A percentile compares a stretch with the other conserved stretches of the same genome.
Conservation (phyloP, 1,140 invertebrate species). For the Campoletis sonorensis region DNA sequence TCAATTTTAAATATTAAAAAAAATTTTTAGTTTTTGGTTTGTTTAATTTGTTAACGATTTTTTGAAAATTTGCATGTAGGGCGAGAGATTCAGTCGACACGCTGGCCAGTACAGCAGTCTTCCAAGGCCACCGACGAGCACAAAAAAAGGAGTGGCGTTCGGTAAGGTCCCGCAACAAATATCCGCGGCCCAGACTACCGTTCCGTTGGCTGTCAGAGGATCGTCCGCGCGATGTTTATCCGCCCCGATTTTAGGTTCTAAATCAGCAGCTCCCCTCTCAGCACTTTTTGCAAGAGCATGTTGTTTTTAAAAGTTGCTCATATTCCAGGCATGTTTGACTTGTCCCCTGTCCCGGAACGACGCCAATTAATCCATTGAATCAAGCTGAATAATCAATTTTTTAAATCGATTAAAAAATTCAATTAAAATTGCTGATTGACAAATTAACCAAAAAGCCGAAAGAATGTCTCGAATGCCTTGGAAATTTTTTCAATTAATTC, state of each 20-base stretch:
- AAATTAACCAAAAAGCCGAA: no score
- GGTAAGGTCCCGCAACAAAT: slow-evolving; percentile 80
- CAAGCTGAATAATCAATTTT: neutral
- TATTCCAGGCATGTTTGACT: neutral
- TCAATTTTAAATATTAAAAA: no score
- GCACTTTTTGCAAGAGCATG: slow-evolving; percentile 27
- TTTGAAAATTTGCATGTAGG: slow-evolving; percentile 52
- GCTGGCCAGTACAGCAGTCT: slow-evolving; percentile 85
- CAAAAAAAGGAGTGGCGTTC: slow-evolving; percentile 81
- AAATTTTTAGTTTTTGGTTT: no score
- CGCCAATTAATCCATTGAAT: slow-evolving; percentile 1
- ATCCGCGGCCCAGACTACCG: slow-evolving; percentile 64
- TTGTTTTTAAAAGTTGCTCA: neutral
- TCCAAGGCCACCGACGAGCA: slow-evolving; percentile 81
- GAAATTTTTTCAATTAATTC: neutral
- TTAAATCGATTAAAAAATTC: no score
- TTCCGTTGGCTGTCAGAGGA: slow-evolving; percentile 70
- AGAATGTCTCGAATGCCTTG: neutral
- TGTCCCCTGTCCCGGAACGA: no score
- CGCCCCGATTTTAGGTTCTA: slow-evolving; percentile 92
- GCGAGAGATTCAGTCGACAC: slow-evolving; percentile 72
- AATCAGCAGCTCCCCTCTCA: slow-evolving; percentile 21
- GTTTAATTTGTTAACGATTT: slow-evolving; percentile 2
- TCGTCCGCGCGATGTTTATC: slow-evolving; percentile 86
- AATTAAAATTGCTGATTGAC: no score